Percentiles rank a stretch among this genome's conserved stretches.
Evolutionary conservation across 2,888 invertebrate genomes (phyloP).

Genomic region (Nipponacmea schrenckii): DNA sequence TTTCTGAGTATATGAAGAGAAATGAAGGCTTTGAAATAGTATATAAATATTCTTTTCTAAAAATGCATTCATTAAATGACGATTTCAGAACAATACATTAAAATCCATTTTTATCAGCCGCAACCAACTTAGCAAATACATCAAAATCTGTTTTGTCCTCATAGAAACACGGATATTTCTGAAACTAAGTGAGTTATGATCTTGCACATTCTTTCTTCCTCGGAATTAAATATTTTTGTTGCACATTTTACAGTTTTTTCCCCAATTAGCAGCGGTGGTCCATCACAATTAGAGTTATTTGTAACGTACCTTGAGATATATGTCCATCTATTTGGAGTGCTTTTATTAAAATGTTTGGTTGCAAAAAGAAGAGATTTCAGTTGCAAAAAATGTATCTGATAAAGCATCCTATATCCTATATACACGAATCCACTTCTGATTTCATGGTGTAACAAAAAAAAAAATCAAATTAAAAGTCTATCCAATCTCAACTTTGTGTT

Average conservation of each 20-base stretch:
- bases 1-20: background rate
- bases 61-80: background rate
- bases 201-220: background rate
- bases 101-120: background rate
- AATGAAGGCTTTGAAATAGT: background rate
- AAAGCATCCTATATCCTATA: too few species aligned
- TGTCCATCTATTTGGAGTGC: background rate
- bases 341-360: background rate
- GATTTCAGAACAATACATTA: background rate
- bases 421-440: too few species aligned
- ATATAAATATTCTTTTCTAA: background rate
- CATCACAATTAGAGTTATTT: too few species aligned
- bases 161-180: background rate
- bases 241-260: background rate
- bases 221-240: background rate
- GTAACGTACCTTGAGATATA: background rate
- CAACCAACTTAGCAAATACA: background rate
- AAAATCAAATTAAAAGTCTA: too few species aligned
- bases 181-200: background rate
- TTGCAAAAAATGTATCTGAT: too few species aligned
- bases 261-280: too few species aligned
- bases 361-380: background rate
- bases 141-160: background rate
- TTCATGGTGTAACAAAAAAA: too few species aligned
- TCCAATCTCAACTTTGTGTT: too few species aligned